Evolutionary conservation across 2,797 vertebrate genomes (phyloP).

Genomic region (Microhierax caerulescens): DNA sequence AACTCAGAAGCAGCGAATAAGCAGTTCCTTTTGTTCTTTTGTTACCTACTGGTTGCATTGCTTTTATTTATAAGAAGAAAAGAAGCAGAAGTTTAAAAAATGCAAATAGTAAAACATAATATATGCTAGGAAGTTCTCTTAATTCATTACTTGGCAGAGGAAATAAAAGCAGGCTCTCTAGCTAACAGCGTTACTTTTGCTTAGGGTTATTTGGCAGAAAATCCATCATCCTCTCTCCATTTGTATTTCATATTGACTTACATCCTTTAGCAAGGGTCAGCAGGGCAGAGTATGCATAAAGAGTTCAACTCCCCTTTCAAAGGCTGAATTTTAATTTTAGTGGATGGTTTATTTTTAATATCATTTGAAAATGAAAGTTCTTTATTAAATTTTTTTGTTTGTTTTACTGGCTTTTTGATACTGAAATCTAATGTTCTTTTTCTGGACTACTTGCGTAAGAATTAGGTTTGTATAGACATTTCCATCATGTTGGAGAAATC

Average conservation of each 20-base stretch:
- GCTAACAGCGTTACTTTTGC: background rate
- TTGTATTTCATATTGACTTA: conserved; percentile 37
- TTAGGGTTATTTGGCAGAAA: conserved; percentile 57
- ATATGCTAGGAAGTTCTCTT: background rate
- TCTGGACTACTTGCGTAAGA: background rate
- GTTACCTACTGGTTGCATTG: background rate
- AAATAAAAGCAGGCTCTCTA: conserved; percentile 15
- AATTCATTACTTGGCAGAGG: conserved; percentile 39
- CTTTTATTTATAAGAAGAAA: background rate
- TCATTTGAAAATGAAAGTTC: conserved; percentile 8
- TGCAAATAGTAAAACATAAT: background rate
- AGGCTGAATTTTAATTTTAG: conserved; percentile 48
- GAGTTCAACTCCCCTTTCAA: conserved; percentile 35
- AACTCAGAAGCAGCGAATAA: background rate
- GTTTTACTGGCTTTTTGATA: conserved; percentile 5
- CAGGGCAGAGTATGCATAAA: conserved; percentile 1
- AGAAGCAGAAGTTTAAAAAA: background rate
- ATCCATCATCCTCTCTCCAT: conserved; percentile 38
- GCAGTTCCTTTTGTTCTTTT: background rate
- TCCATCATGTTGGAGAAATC: background rate
- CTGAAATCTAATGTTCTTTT: background rate
- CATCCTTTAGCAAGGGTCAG: conserved; percentile 38
- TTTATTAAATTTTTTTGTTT: conserved; percentile 19
- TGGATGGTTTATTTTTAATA: conserved; percentile 31
- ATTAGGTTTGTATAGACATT: background rate